phyloP scores from a whole-genome alignment of 1,140 invertebrate genomes.

The Onthophagus taurus region DNA sequence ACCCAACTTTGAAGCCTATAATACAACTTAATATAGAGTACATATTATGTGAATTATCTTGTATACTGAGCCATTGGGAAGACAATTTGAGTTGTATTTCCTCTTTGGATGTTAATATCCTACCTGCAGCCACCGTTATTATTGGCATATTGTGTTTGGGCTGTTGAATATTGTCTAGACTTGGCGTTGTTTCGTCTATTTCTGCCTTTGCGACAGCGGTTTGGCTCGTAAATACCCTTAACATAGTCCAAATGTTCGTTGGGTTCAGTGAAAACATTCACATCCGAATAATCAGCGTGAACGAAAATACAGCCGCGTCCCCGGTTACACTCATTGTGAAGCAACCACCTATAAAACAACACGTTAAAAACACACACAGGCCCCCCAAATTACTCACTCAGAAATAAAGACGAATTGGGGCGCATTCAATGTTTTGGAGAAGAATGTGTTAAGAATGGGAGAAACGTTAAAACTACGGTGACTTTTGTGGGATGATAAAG shows the following conservation, averaged over 20 bases:
- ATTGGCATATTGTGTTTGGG: background rate
- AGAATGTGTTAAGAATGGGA: background rate
- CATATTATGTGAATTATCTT: background rate
- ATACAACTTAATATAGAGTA: background rate
- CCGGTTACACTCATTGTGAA: conserved; percentile 9
- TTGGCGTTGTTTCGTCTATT: background rate
- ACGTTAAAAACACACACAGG: background rate
- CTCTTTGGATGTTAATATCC: background rate
- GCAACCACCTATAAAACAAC: conserved; percentile 7
- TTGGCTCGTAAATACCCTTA: conserved; percentile 3
- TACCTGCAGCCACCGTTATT: background rate
- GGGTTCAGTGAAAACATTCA: background rate
- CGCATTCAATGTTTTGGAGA: background rate
- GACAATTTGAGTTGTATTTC: background rate
- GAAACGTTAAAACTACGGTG: background rate
- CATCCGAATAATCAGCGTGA: conserved; percentile 1
- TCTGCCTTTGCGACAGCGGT: background rate
- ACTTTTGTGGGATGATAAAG: background rate
- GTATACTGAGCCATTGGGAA: background rate
- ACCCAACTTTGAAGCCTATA: background rate
- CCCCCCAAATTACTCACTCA: background rate
- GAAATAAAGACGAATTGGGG: background rate
- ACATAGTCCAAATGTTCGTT: conserved; percentile 3
- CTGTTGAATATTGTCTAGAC: background rate
- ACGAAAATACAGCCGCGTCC: conserved; percentile 4